A percentile compares a stretch with the other conserved stretches of the same genome.
These are phyloP conservation scores for Folsomia candida DNA, from an alignment of 2,888 invertebrate species.

Conservation along the genomic window DNA sequence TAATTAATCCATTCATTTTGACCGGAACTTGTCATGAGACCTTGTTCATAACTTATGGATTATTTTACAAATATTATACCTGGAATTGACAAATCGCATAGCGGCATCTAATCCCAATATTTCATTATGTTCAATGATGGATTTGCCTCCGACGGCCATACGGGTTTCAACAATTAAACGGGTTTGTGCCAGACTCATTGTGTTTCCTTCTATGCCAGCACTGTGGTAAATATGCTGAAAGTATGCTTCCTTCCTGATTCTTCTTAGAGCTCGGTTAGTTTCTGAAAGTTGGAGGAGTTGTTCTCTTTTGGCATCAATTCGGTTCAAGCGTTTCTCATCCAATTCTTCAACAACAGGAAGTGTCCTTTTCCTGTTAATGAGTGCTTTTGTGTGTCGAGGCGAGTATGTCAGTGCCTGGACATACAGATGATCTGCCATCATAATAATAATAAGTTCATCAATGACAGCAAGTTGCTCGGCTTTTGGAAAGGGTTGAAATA, in stretches of 20 bases:
- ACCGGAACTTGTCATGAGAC: no score
- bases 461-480: conserved; percentile 39
- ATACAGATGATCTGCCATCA: conserved; percentile 87
- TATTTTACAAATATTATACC: no score
- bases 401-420: conserved; percentile 74
- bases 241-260: conserved; percentile 91
- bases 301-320: conserved; percentile 81
- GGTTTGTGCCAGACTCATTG: conserved; percentile 89
- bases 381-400: conserved; percentile 77
- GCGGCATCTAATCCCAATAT: conserved; percentile 88
- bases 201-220: conserved; percentile 96
- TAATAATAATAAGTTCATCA: no score
- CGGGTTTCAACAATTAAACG: conserved; percentile 87
- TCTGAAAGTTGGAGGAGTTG: conserved; percentile 77
- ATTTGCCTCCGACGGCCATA: conserved; percentile 76
- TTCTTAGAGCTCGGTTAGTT: conserved; percentile 72
- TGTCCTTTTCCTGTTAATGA: conserved; percentile 78
- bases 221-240: conserved; percentile 93
- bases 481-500: conserved; percentile 46
- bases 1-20: no score
- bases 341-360: conserved; percentile 75
- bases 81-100: conserved; percentile 80
- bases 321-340: conserved; percentile 72
- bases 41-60: no score
- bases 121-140: conserved; percentile 95